These are phyloP conservation scores for Aquatica leii DNA, from an alignment of 2,888 invertebrate species.

Conservation along the genomic window DNA sequence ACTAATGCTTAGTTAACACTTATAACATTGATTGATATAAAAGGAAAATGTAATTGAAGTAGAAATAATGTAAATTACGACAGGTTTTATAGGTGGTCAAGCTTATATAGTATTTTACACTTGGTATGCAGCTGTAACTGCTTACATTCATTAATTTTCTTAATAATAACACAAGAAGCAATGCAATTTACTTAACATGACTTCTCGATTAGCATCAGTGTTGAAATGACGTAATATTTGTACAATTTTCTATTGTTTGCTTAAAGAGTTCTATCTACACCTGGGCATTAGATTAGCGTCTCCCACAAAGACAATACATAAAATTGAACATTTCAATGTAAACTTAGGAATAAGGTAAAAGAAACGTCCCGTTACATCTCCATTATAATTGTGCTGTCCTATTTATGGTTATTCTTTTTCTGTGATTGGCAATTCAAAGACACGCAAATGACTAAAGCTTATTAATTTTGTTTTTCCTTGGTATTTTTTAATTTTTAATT, in stretches of 20 bases:
- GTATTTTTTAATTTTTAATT: too few relatives aligned
- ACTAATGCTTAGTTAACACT: too few relatives aligned
- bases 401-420: too few relatives aligned
- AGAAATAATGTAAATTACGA: not conserved
- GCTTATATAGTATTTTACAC: slow-evolving; percentile 26
- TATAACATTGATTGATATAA: too few relatives aligned
- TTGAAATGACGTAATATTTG: slow-evolving; percentile 51
- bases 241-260: slow-evolving; percentile 52
- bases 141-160: slow-evolving; percentile 33
- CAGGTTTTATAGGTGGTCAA: slow-evolving; percentile 5
- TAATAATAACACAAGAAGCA: slow-evolving; percentile 36
- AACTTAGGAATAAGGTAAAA: too few relatives aligned
- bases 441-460: too few relatives aligned
- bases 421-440: too few relatives aligned
- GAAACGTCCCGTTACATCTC: too few relatives aligned
- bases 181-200: slow-evolving; percentile 49
- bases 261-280: slow-evolving; percentile 48
- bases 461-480: too few relatives aligned
- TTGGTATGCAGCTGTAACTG: slow-evolving; percentile 27
- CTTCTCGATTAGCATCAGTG: slow-evolving; percentile 50
- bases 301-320: slow-evolving; percentile 48
- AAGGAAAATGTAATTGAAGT: not conserved
- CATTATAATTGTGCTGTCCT: too few relatives aligned
- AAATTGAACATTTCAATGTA: too few relatives aligned
- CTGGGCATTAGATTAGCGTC: slow-evolving; percentile 49